Base-by-base conservation (phyloP, 2,113 vertebrate species). In the Nerophis ophidion region DNA sequence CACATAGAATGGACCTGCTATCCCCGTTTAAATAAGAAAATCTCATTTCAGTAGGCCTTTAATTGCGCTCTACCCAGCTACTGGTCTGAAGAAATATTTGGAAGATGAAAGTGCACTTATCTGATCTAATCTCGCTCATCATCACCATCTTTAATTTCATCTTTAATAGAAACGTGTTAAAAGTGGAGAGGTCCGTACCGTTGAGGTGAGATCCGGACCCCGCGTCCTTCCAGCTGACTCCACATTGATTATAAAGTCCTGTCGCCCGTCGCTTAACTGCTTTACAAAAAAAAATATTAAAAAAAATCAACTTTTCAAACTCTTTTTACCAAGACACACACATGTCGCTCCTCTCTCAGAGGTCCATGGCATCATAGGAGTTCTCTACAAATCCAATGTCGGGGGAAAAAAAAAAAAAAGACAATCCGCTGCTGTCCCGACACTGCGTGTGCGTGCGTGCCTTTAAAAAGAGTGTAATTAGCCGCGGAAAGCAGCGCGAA, bases 141-240 rank as follows among this genome's bases (percentile, higher is more conserved):
- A 26, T 26, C 26, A 4, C 26, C 26, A 26, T 26, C 26, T 26
- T 26, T 26, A 26, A 26, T 26, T 26, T 26, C 26, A 26, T 26
- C 26, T 26, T 26, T 26, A 26, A 26, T 26, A 26, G 4, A 26
- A 0, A 26, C 26, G 4, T 26, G 26, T 26, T 26, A 26, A 26
- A 26, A 26, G 26, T 26, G 26, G 26, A 26, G 38, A n/a, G 4
- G 1, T 16, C 6, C 81, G 36, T 91, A 91, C 90, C 88, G 87
- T 90, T 89, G 84, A 89, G 90, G 88, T 88, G 89, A 91, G 88
- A 89, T 88, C 88, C 89, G 89, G 86, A 88, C 90, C 87, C 79
- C 82, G 70, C 85, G 89, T 89, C 85, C 85, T 84, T 83, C 81
- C 88, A 84, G 85, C 82, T 80, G 84, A 87, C 81, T 80, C 86